These are phyloP conservation scores for Rhyzopertha dominica DNA, from an alignment of 1,140 invertebrate genomes.

Conservation along the genomic window DNA sequence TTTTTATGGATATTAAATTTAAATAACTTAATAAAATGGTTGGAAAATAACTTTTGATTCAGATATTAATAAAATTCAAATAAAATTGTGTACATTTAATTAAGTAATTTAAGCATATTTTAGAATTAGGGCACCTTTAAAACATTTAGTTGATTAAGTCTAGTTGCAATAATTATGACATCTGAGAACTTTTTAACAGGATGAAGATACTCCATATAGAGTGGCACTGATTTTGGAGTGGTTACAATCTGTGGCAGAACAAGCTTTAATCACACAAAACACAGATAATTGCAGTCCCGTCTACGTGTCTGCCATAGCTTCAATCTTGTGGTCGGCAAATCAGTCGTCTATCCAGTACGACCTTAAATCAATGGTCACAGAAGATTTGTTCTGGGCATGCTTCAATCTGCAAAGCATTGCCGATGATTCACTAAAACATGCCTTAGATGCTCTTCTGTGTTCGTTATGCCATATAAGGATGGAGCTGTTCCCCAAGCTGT, in stretches of 20 bases:
- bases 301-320: constrained; percentile 66
- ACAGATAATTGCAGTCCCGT: constrained; percentile 45
- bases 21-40: no score
- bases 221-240: constrained; percentile 58
- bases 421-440: constrained; percentile 67
- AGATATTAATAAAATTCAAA: no score
- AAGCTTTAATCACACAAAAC: constrained; percentile 36
- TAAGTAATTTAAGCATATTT: no score
- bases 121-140: no score
- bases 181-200: constrained; percentile 25
- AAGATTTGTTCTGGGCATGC: constrained; percentile 65
- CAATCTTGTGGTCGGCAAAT: constrained; percentile 76
- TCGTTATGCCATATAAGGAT: constrained; percentile 78
- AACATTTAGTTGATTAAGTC: no score
- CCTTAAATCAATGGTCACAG: constrained; percentile 59
- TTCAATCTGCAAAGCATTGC: constrained; percentile 71
- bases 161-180: no score
- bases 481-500: constrained; percentile 65
- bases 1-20: no score
- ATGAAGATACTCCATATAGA: constrained; percentile 46
- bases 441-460: constrained; percentile 74
- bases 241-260: constrained; percentile 53
- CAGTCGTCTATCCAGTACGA: constrained; percentile 57
- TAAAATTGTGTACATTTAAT: no score
- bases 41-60: no score